Conservation (phyloP, 2,888 invertebrate genomes). For the Arge pagana region DNA sequence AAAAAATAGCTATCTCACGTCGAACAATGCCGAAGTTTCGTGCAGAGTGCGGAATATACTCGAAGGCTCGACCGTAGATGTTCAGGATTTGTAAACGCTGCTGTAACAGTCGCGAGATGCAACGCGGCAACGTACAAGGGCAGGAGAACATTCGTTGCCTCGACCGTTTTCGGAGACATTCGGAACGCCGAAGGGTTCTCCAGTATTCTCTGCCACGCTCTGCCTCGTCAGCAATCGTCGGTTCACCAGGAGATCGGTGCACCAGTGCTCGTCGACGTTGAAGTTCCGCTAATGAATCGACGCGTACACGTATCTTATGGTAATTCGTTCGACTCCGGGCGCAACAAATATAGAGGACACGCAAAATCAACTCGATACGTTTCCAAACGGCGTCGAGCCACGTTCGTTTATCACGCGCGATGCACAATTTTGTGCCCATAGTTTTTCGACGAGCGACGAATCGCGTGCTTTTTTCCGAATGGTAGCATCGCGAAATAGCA, state of each 20-base stretch:
- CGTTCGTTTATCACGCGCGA: too few species aligned
- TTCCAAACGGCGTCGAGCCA: too few species aligned
- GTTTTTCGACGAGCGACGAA: too few species aligned
- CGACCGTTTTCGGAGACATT: slow-evolving; percentile 24
- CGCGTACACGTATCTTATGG: too few species aligned
- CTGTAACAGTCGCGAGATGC: background rate
- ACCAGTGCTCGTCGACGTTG: background rate
- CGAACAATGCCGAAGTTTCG: slow-evolving; percentile 13
- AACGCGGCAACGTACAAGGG: slow-evolving; percentile 15
- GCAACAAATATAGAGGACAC: too few species aligned
- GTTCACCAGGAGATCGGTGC: slow-evolving; percentile 4
- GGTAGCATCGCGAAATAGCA: too few species aligned
- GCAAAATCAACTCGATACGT: too few species aligned
- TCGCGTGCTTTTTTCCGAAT: too few species aligned
- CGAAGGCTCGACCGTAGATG: slow-evolving; percentile 3
- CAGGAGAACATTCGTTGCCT: slow-evolving; percentile 12
- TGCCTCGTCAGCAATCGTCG: background rate
- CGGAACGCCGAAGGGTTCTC: slow-evolving; percentile 25
- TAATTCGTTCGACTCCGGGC: too few species aligned
- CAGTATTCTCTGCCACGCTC: slow-evolving; percentile 11
- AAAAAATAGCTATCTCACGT: too few species aligned
- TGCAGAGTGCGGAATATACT: slow-evolving; percentile 2
- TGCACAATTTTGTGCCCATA: too few species aligned
- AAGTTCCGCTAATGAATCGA: slow-evolving; percentile 2
- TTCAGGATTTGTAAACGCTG: slow-evolving; percentile 1